A percentile compares a stretch with the other conserved stretches of the same genome.
Conservation (phyloP, 2,113 vertebrate genomes). For the Rhinogobius similis region DNA sequence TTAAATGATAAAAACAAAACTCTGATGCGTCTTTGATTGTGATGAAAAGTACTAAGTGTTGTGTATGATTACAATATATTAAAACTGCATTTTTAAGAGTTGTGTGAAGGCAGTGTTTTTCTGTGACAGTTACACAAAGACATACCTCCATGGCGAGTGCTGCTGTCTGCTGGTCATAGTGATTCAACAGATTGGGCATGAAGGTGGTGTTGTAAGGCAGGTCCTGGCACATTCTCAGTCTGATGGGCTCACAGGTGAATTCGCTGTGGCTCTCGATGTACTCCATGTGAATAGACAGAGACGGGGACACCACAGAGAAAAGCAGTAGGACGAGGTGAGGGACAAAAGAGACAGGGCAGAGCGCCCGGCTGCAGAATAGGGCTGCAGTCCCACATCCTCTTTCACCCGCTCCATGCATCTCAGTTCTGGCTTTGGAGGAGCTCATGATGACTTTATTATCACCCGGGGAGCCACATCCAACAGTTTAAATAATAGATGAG, state of each 20-base stretch:
- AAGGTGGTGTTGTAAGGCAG: slow-evolving; percentile 97
- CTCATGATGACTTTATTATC: slow-evolving; percentile 28
- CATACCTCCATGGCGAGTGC: slow-evolving; percentile 97
- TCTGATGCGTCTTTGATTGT: no score
- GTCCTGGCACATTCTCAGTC: slow-evolving; percentile 96
- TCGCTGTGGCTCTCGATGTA: slow-evolving; percentile 84
- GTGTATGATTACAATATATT: not conserved
- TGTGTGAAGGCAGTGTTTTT: not conserved
- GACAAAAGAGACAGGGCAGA: slow-evolving; percentile 16
- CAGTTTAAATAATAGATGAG: slow-evolving; percentile 21
- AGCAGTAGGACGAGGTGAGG: slow-evolving; percentile 49
- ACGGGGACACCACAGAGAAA: slow-evolving; percentile 44
- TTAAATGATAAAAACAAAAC: no score
- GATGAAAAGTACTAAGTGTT: no score
- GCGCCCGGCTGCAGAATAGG: slow-evolving; percentile 5
- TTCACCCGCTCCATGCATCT: slow-evolving; percentile 30
- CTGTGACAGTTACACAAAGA: not conserved
- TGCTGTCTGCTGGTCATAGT: slow-evolving; percentile 97
- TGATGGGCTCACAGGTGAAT: slow-evolving; percentile 95
- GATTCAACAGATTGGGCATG: slow-evolving; percentile 98
- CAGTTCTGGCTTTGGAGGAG: slow-evolving; percentile 39
- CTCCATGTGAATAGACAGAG: slow-evolving; percentile 70
- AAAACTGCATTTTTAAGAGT: not conserved
- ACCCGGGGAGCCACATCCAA: slow-evolving; percentile 2
- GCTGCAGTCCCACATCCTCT: slow-evolving; percentile 27